These are phyloP conservation scores for Melitaea cinxia DNA, from an alignment of 1,140 invertebrate genomes.

Conservation along the genomic window DNA sequence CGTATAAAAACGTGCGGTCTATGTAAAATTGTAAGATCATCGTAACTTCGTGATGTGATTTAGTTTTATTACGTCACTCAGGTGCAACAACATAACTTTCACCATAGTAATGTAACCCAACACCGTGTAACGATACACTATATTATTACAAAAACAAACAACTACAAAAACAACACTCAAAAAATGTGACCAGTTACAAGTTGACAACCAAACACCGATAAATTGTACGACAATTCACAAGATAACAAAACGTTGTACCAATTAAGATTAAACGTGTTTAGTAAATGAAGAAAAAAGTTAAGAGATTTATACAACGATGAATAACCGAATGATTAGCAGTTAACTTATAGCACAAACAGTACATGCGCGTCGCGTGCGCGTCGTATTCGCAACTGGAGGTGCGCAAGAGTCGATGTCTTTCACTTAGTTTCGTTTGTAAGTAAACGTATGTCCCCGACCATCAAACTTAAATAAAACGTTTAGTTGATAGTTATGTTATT, in stretches of 20 bases:
- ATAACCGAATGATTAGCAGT: conserved; percentile 26
- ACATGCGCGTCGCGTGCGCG: conserved; percentile 51
- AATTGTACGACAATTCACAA: conserved; percentile 6
- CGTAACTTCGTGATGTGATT: not conserved
- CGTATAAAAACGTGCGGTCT: not conserved
- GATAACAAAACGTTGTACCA: not conserved
- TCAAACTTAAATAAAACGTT: not conserved
- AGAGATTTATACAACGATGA: conserved; percentile 9
- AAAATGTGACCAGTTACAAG: not conserved
- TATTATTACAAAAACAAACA: not conserved
- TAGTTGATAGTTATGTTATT: not conserved
- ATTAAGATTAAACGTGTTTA: not conserved
- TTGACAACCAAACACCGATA: not conserved
- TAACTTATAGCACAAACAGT: conserved; percentile 31
- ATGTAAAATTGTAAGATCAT: not conserved
- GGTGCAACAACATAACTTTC: not conserved
- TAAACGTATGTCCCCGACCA: conserved; percentile 25
- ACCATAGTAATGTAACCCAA: not conserved
- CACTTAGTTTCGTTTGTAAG: conserved; percentile 42
- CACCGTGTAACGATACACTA: not conserved
- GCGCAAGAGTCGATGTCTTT: conserved; percentile 44
- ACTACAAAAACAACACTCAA: conserved; percentile 3
- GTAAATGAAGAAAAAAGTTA: conserved; percentile 4
- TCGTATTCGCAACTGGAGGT: conserved; percentile 51
- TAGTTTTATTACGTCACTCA: not conserved